Evolutionary conservation across 1,140 invertebrate species (phyloP).

Genomic region (Sogatella furcifera): DNA sequence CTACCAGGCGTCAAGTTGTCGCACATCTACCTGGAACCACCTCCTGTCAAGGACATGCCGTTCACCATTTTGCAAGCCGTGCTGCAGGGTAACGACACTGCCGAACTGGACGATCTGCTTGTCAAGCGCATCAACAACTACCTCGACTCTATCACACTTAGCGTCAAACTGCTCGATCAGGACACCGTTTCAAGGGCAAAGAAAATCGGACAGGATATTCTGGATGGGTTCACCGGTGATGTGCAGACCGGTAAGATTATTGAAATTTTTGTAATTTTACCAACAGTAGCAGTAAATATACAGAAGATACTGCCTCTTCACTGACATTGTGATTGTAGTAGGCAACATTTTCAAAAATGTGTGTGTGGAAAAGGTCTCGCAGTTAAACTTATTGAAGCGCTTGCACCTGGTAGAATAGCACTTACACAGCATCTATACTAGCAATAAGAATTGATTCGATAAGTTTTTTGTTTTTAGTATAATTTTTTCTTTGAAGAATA

Average conservation of each 20-base stretch:
- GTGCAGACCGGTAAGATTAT: conserved; percentile 2
- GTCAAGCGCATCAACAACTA: conserved; percentile 43
- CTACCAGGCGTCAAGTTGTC: conserved; percentile 34
- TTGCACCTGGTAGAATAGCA: no score
- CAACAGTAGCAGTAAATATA: no score
- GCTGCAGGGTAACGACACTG: conserved; percentile 5
- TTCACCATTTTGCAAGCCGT: conserved; percentile 39
- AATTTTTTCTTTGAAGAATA: no score
- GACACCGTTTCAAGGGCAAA: conserved; percentile 41
- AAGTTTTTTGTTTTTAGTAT: no score
- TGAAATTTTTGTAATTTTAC: no score
- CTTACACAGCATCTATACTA: no score
- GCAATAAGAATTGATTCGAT: no score
- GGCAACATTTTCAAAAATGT: no score
- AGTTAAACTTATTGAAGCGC: no score
- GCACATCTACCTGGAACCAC: conserved; percentile 3
- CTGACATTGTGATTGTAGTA: no score
- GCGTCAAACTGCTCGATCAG: conserved; percentile 57
- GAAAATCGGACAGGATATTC: conserved; percentile 12
- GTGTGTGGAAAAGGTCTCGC: no score
- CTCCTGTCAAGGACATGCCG: conserved; percentile 34
- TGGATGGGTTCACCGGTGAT: conserved; percentile 3
- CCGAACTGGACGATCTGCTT: conserved; percentile 18
- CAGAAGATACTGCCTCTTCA: no score
- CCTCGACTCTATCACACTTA: conserved; percentile 57